A percentile compares a stretch with the other conserved stretches of the same genome.
These are phyloP conservation scores for Coenonympha arcania DNA, from an alignment of 2,888 invertebrate species.

Conservation along the genomic window DNA sequence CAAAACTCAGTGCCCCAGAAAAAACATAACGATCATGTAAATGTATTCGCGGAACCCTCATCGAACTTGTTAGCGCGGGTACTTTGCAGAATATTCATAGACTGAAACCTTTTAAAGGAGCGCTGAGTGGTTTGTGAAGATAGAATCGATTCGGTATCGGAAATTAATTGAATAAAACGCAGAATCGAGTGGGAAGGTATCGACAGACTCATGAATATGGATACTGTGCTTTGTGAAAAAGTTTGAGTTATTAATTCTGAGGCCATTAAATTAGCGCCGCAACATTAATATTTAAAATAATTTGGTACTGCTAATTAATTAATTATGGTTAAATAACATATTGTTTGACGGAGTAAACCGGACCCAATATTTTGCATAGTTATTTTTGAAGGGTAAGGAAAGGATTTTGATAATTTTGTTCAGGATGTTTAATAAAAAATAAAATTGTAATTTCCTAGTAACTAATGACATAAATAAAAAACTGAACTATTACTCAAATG, in stretches of 20 bases:
- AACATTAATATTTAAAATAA: too few species aligned
- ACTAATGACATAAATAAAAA: too few species aligned
- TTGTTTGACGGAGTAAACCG: too few species aligned
- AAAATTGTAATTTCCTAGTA: too few species aligned
- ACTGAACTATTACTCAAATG: too few species aligned
- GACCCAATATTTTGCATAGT: too few species aligned
- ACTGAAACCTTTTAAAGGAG: constrained; percentile 28
- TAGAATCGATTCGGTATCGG: constrained; percentile 45
- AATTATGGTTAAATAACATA: too few species aligned
- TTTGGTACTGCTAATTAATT: too few species aligned
- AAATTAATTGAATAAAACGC: constrained; percentile 69
- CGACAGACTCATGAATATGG: constrained; percentile 60
- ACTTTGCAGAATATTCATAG: constrained; percentile 16
- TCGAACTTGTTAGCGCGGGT: constrained; percentile 15
- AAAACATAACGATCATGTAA: constrained; percentile 22
- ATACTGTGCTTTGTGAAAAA: constrained; percentile 49
- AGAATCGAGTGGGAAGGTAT: constrained; percentile 42
- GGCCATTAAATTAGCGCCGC: constrained; percentile 16
- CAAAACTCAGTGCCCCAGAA: background rate
- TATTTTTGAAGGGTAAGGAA: too few species aligned
- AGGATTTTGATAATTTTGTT: too few species aligned
- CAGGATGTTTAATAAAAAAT: too few species aligned
- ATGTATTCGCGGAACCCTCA: constrained; percentile 7
- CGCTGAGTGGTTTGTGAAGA: constrained; percentile 32
- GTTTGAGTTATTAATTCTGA: constrained; percentile 32